Evolutionary conservation across 1,140 invertebrate genomes (phyloP).

Genomic region (Araneus ventricosus): DNA sequence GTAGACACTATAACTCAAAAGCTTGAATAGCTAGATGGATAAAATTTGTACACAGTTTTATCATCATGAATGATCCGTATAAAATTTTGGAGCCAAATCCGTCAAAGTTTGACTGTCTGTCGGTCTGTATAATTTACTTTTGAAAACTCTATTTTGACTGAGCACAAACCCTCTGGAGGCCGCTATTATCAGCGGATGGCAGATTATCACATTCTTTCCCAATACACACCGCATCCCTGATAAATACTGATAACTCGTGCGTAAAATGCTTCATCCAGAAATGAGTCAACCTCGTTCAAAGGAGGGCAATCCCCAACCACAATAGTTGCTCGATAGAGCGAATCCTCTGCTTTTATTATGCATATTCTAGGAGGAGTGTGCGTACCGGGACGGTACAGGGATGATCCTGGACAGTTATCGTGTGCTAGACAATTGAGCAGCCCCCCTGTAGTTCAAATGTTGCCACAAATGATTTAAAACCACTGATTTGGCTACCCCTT

Average conservation of each 20-base stretch:
- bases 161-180: not conserved
- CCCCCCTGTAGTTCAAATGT: conserved; percentile 40
- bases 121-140: no score
- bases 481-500: not conserved
- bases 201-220: not conserved
- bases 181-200: not conserved
- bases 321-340: conserved; percentile 13
- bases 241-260: not conserved
- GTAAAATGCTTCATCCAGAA: not conserved
- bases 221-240: not conserved
- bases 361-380: not conserved
- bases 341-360: not conserved
- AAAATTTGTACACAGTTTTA: no score
- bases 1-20: no score
- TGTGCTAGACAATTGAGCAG: conserved; percentile 4
- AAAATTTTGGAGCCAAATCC: no score
- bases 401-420: not conserved
- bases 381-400: not conserved
- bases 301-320: not conserved
- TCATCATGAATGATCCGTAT: no score
- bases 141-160: no score
- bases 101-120: no score
- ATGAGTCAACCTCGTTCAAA: not conserved
- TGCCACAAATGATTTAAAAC: conserved; percentile 25
- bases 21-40: no score